Conservation (phyloP, 1,140 invertebrate genomes). For the Drosophila seguyi region DNA sequence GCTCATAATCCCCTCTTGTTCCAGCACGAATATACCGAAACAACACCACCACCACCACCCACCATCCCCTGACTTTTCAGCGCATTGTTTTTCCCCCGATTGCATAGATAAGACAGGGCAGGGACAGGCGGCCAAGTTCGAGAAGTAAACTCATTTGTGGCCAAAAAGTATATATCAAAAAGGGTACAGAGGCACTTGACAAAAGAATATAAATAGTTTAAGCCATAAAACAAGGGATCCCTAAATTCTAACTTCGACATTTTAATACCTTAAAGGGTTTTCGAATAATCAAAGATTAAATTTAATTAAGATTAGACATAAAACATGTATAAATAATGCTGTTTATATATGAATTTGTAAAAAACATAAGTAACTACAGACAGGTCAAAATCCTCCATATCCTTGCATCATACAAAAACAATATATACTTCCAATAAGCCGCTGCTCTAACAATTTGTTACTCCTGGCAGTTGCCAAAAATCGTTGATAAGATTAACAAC, state of each 20-base stretch:
- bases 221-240: background rate
- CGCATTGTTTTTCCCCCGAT: slow-evolving; percentile 43
- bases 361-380: no score
- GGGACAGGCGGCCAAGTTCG: slow-evolving; percentile 20
- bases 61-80: background rate
- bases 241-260: background rate
- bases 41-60: slow-evolving; percentile 1
- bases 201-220: background rate
- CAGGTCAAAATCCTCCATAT: background rate
- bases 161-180: background rate
- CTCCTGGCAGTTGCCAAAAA: background rate
- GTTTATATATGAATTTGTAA: no score
- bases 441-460: background rate
- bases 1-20: slow-evolving; percentile 30
- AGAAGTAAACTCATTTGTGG: slow-evolving; percentile 40
- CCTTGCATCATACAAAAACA: background rate
- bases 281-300: background rate
- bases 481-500: slow-evolving; percentile 10
- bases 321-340: no score
- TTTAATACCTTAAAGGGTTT: background rate
- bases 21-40: background rate
- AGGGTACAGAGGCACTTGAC: background rate
- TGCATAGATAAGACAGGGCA: slow-evolving; percentile 67
- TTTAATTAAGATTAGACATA: background rate
- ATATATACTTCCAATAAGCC: background rate